Conservation (phyloP, 2,888 invertebrate genomes). For the Tenthredo distinguenda region DNA sequence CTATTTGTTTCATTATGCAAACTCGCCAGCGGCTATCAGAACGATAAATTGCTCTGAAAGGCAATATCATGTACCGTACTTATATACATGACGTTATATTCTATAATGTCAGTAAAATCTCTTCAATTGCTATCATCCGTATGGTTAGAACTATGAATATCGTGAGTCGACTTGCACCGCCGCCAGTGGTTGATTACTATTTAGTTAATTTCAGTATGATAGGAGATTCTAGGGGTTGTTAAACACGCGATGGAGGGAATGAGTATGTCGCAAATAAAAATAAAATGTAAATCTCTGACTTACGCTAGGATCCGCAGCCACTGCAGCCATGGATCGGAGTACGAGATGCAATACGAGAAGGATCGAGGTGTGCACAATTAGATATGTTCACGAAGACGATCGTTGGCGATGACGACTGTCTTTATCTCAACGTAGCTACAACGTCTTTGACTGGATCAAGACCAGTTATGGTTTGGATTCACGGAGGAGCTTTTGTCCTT, state of each 20-base stretch:
- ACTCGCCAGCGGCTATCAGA: neutral
- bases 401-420: conserved; percentile 66
- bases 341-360: conserved; percentile 75
- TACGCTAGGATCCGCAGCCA: conserved; percentile 75
- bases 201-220: neutral
- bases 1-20: neutral
- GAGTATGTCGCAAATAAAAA: neutral
- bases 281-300: neutral
- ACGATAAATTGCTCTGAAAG: neutral
- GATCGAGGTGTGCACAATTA: conserved; percentile 68
- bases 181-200: neutral
- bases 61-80: neutral
- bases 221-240: neutral
- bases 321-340: conserved; percentile 76
- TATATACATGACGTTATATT: neutral
- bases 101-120: neutral
- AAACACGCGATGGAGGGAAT: neutral
- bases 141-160: neutral
- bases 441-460: conserved; percentile 53
- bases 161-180: neutral
- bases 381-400: neutral
- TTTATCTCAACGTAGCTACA: conserved; percentile 66
- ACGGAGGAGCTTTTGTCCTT: conserved; percentile 65
- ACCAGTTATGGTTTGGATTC: conserved; percentile 55
- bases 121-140: neutral